phyloP scores from a whole-genome alignment of 2,113 vertebrate genomes.

The Poeciliopsis retropinna region DNA sequence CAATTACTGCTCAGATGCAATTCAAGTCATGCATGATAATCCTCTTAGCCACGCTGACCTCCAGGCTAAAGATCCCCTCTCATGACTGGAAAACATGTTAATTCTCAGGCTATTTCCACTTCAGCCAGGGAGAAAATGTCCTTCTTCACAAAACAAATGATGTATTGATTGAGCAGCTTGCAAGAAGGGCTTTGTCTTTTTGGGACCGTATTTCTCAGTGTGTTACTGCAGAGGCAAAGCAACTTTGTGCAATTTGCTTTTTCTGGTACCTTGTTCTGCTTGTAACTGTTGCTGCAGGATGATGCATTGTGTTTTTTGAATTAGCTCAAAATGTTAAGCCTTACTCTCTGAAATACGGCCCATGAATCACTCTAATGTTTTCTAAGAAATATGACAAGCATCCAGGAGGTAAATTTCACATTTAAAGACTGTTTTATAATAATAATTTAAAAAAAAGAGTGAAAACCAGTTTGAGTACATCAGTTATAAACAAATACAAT shows the following conservation, averaged over 20 bases:
- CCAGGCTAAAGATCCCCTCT: slow-evolving; percentile 36
- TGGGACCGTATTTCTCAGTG: slow-evolving; percentile 1
- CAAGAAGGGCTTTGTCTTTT: slow-evolving; percentile 14
- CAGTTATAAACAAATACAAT: too few relatives aligned
- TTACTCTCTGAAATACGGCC: too few relatives aligned
- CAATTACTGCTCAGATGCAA: slow-evolving; percentile 51
- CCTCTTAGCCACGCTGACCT: slow-evolving; percentile 55
- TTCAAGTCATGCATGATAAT: slow-evolving; percentile 53
- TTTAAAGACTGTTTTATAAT: too few relatives aligned
- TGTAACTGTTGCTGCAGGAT: not conserved
- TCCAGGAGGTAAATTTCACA: too few relatives aligned
- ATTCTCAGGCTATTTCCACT: slow-evolving; percentile 47
- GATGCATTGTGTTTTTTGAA: not conserved
- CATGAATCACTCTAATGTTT: too few relatives aligned
- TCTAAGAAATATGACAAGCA: too few relatives aligned
- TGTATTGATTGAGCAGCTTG: slow-evolving; percentile 33
- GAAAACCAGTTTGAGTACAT: too few relatives aligned
- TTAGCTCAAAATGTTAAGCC: too few relatives aligned
- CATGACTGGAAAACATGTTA: slow-evolving; percentile 56
- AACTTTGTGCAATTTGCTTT: not conserved
- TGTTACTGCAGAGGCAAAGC: not conserved
- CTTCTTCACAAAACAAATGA: slow-evolving; percentile 19
- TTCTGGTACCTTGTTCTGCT: slow-evolving; percentile 1
- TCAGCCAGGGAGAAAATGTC: slow-evolving; percentile 47
- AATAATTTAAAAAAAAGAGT: too few relatives aligned